Conservation (phyloP, 1,140 invertebrate species). For the Drosophila bifasciata region DNA sequence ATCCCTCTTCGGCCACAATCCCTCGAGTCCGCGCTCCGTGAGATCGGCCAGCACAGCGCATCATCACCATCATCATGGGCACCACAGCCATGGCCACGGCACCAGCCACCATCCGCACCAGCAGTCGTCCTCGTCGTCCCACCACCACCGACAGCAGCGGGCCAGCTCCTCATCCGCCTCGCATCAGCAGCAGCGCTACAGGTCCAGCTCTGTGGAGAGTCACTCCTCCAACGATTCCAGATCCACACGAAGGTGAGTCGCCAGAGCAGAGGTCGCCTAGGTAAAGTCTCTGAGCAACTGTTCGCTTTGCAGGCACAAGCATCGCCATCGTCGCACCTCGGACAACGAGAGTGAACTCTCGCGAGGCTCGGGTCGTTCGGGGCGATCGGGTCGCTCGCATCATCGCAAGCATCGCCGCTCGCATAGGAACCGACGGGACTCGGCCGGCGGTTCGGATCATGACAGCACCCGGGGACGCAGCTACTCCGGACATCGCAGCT, state of each 20-base stretch:
- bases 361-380: slow-evolving; percentile 91
- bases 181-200: slow-evolving; percentile 82
- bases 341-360: slow-evolving; percentile 96
- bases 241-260: slow-evolving; percentile 87
- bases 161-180: slow-evolving; percentile 64
- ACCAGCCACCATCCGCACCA: slow-evolving; percentile 71
- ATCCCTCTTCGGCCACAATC: slow-evolving; percentile 88
- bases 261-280: no score
- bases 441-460: slow-evolving; percentile 85
- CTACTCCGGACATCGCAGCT: slow-evolving; percentile 84
- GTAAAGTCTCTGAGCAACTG: no score
- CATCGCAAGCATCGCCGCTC: slow-evolving; percentile 89
- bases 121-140: slow-evolving; percentile 48
- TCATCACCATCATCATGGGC: slow-evolving; percentile 74
- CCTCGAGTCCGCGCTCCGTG: slow-evolving; percentile 87
- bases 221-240: slow-evolving; percentile 92
- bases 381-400: slow-evolving; percentile 87
- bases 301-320: slow-evolving; percentile 87
- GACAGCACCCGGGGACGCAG: slow-evolving; percentile 84
- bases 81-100: slow-evolving; percentile 73
- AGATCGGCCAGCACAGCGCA: slow-evolving; percentile 86
- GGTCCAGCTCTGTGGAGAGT: slow-evolving; percentile 91
- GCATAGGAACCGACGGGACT: slow-evolving; percentile 85
- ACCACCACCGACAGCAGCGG: background rate
- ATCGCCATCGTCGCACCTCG: slow-evolving; percentile 91